Conservation (phyloP, 2,797 vertebrate species). For the Channallabes apus region DNA sequence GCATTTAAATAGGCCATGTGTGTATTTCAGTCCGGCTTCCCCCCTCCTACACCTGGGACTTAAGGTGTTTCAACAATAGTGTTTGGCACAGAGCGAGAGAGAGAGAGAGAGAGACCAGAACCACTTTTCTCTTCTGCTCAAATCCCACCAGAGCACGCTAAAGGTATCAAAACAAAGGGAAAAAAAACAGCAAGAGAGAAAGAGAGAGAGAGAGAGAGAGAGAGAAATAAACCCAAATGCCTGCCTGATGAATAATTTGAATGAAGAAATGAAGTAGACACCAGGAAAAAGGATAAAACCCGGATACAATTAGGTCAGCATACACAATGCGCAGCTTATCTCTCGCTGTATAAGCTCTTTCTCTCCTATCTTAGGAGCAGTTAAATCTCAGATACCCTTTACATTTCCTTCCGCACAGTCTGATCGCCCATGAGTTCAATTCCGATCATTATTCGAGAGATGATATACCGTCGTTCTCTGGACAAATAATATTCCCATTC, state of each 20-base stretch:
- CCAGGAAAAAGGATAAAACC: constrained; percentile 74
- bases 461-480: background rate
- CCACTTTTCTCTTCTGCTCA: constrained; percentile 62
- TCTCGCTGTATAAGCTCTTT: constrained; percentile 61
- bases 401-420: constrained; percentile 2
- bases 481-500: background rate
- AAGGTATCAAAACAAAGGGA: constrained; percentile 81
- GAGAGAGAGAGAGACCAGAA: constrained; percentile 71
- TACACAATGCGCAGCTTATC: constrained; percentile 70
- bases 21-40: constrained; percentile 74
- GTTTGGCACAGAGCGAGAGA: constrained; percentile 47
- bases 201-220: constrained; percentile 64
- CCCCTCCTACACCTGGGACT: constrained; percentile 75
- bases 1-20: constrained; percentile 81
- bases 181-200: constrained; percentile 58
- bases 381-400: constrained; percentile 31
- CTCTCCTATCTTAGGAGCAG: constrained; percentile 27
- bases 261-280: constrained; percentile 77
- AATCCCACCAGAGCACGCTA: constrained; percentile 82
- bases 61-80: constrained; percentile 83
- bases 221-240: constrained; percentile 77
- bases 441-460: constrained; percentile 6
- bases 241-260: constrained; percentile 80
- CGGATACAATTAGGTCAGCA: constrained; percentile 80
- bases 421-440: constrained; percentile 24